Evolutionary conservation across 2,797 vertebrate genomes (phyloP).

Genomic region (Peromyscus aztecus): DNA sequence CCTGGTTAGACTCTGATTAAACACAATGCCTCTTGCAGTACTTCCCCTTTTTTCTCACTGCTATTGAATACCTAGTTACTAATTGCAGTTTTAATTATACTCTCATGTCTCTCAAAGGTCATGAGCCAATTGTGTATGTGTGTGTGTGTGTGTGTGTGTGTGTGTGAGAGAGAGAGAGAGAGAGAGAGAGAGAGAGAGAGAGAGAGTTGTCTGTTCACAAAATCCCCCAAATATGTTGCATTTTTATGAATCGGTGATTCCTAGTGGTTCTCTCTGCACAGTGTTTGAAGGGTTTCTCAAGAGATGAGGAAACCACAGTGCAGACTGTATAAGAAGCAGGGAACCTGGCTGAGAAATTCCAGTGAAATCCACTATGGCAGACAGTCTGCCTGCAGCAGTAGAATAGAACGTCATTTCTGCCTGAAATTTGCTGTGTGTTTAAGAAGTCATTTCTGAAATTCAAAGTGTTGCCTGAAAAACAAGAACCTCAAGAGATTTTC

Average conservation of each 20-base stretch:
- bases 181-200: neutral
- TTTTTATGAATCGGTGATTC: constrained; percentile 55
- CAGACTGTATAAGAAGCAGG: constrained; percentile 16
- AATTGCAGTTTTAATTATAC: constrained; percentile 72
- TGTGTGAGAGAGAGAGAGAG: neutral
- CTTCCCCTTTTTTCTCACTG: constrained; percentile 33
- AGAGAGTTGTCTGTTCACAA: constrained; percentile 35
- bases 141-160: too few species aligned
- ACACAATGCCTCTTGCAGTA: constrained; percentile 7
- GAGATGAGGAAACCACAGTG: constrained; percentile 68
- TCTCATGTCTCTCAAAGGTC: constrained; percentile 53
- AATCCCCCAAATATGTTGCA: neutral
- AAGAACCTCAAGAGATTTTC: neutral
- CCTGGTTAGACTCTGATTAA: constrained; percentile 22
- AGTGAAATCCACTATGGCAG: neutral
- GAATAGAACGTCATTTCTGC: neutral
- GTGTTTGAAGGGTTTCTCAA: constrained; percentile 55
- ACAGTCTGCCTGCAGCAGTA: neutral
- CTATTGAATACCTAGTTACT: constrained; percentile 61
- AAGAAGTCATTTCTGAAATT: constrained; percentile 33
- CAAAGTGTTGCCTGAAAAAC: constrained; percentile 10
- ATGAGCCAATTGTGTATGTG: neutral
- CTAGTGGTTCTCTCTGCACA: neutral
- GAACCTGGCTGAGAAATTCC: neutral
- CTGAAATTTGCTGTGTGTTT: neutral